These are phyloP conservation scores for Pachyrhynchus sulphureomaculatus DNA, from an alignment of 1,140 invertebrate species.

Conservation along the genomic window DNA sequence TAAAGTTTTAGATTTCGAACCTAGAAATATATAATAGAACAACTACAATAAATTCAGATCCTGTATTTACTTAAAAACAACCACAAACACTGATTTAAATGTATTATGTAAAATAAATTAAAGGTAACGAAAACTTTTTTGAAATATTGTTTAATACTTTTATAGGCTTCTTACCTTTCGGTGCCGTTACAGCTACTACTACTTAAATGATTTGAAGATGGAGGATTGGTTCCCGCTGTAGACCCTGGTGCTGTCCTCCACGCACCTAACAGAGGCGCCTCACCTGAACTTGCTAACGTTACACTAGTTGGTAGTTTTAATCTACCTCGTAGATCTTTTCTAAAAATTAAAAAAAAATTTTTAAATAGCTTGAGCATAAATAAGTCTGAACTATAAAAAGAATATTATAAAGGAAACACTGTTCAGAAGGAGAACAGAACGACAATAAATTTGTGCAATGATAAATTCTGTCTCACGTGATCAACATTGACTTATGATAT, in stretches of 20 bases:
- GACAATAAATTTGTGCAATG: too few species aligned
- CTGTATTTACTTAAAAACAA: too few species aligned
- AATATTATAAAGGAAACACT: neutral
- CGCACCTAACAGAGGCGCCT: constrained; percentile 57
- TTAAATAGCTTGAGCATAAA: neutral
- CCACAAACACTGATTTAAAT: too few species aligned
- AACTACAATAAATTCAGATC: too few species aligned
- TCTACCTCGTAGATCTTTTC: constrained; percentile 64
- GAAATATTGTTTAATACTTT: too few species aligned
- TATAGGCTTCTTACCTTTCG: constrained; percentile 64
- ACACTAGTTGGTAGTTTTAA: constrained; percentile 63
- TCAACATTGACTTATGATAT: too few species aligned
- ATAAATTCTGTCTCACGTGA: too few species aligned
- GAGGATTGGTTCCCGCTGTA: constrained; percentile 58
- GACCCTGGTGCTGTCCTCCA: constrained; percentile 63
- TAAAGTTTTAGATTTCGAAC: too few species aligned
- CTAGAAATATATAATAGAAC: too few species aligned
- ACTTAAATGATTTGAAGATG: constrained; percentile 66
- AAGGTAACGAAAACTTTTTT: too few species aligned
- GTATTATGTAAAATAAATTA: too few species aligned
- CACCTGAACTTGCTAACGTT: constrained; percentile 57
- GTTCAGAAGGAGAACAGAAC: too few species aligned
- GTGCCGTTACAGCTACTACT: constrained; percentile 65
- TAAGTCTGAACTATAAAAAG: neutral
- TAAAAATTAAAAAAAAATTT: constrained; percentile 14